These are phyloP conservation scores for Plutomurus gul DNA, from an alignment of 1,140 invertebrate genomes.

Conservation along the genomic window DNA sequence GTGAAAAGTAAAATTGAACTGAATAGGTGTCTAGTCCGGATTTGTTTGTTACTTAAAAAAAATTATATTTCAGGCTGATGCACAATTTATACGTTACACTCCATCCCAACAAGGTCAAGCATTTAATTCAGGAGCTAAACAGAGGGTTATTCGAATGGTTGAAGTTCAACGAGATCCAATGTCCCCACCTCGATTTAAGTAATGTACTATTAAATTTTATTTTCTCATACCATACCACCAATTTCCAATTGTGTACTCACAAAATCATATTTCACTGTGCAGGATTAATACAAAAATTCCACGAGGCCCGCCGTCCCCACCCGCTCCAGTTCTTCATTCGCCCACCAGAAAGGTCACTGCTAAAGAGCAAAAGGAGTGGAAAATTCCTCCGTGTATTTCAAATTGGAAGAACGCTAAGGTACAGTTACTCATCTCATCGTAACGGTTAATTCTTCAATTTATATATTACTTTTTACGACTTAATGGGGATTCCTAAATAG, in stretches of 20 bases:
- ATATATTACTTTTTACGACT: background rate
- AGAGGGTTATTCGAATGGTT: constrained; percentile 95
- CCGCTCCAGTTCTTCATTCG: constrained; percentile 95
- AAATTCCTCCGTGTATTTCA: constrained; percentile 98
- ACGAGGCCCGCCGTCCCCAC: constrained; percentile 94
- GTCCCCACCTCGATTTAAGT: constrained; percentile 96
- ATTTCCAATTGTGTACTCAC: background rate
- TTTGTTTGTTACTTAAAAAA: background rate
- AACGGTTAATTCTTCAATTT: background rate
- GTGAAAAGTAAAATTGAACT: constrained; percentile 56
- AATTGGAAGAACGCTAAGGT: constrained; percentile 99
- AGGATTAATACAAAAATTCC: constrained; percentile 95
- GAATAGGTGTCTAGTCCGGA: background rate
- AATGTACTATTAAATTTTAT: constrained; percentile 33
- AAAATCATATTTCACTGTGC: constrained; percentile 51
- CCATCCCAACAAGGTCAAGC: constrained; percentile 94
- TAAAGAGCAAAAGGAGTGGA: constrained; percentile 99
- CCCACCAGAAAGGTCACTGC: constrained; percentile 95
- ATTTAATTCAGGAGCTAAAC: constrained; percentile 96
- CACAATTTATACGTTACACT: constrained; percentile 96
- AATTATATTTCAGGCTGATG: constrained; percentile 67
- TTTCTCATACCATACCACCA: background rate
- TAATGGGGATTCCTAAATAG: constrained; percentile 56
- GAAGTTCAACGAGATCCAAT: constrained; percentile 96
- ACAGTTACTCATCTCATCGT: background rate